These are phyloP conservation scores for Lucilia sericata DNA, from an alignment of 1,140 invertebrate genomes.

Conservation along the genomic window DNA sequence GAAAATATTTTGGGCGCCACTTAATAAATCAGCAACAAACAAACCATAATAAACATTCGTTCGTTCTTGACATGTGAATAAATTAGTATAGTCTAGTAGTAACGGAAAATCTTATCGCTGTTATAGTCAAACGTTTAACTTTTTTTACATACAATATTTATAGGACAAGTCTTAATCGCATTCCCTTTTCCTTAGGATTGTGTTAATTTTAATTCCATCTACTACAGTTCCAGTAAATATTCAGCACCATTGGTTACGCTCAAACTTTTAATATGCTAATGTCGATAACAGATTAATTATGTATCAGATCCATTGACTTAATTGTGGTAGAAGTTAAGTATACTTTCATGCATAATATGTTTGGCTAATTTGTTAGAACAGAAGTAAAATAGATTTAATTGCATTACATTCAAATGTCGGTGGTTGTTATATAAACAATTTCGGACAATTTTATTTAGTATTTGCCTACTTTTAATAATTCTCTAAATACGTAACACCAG, in stretches of 20 bases:
- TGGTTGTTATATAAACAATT: too few relatives aligned
- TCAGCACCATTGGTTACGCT: background rate
- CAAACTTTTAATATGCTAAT: conserved; percentile 4
- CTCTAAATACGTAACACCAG: too few relatives aligned
- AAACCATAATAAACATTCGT: background rate
- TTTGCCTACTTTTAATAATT: too few relatives aligned
- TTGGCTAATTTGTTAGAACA: too few relatives aligned
- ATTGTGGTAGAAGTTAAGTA: background rate
- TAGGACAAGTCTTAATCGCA: too few relatives aligned
- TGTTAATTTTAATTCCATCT: background rate
- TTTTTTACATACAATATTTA: too few relatives aligned
- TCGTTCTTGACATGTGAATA: conserved; percentile 19
- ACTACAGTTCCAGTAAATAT: too few relatives aligned
- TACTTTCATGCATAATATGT: background rate
- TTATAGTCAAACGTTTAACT: too few relatives aligned
- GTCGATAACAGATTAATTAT: background rate
- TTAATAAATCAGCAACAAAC: conserved; percentile 1
- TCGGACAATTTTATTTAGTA: too few relatives aligned
- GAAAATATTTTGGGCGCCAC: conserved; percentile 14
- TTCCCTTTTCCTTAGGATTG: background rate
- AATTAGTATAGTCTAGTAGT: background rate
- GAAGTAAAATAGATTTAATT: too few relatives aligned
- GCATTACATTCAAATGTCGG: too few relatives aligned
- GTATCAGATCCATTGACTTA: background rate
- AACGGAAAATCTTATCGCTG: background rate